These are phyloP conservation scores for Trichonephila clavipes DNA, from an alignment of 1,140 invertebrate genomes.

Conservation along the genomic window DNA sequence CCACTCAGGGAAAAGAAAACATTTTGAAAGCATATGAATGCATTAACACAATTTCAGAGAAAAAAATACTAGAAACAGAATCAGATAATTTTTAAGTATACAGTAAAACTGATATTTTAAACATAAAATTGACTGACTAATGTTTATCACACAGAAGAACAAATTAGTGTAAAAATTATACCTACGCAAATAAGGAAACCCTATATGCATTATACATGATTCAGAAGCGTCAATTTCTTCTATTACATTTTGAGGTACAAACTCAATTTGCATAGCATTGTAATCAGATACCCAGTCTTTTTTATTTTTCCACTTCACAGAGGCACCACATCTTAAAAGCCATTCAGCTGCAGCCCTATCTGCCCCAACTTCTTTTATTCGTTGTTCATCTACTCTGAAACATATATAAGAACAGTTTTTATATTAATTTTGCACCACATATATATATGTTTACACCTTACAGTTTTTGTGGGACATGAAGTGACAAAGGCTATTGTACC, in stretches of 20 bases:
- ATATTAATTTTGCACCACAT: neutral
- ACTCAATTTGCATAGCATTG: constrained; percentile 83
- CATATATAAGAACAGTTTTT: neutral
- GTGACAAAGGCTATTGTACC: too few species aligned
- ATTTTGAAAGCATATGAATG: too few species aligned
- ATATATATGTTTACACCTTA: too few species aligned
- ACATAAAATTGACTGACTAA: too few species aligned
- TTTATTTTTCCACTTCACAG: constrained; percentile 85
- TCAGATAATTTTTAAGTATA: too few species aligned
- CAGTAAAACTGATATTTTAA: too few species aligned
- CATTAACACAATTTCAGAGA: too few species aligned
- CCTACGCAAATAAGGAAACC: constrained; percentile 88
- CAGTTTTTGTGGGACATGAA: too few species aligned
- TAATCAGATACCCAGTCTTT: constrained; percentile 85
- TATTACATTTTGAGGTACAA: constrained; percentile 82
- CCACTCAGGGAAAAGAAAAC: too few species aligned
- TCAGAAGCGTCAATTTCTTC: constrained; percentile 89
- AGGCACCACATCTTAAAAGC: constrained; percentile 88
- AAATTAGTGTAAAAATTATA: neutral
- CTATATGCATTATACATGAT: constrained; percentile 88
- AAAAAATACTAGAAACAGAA: too few species aligned
- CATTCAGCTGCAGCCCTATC: constrained; percentile 95
- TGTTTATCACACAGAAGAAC: too few species aligned
- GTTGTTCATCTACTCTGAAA: constrained; percentile 84
- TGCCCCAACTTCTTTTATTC: constrained; percentile 88